These are phyloP conservation scores for Melolontha melolontha DNA, from an alignment of 2,888 invertebrate species.

Conservation along the genomic window DNA sequence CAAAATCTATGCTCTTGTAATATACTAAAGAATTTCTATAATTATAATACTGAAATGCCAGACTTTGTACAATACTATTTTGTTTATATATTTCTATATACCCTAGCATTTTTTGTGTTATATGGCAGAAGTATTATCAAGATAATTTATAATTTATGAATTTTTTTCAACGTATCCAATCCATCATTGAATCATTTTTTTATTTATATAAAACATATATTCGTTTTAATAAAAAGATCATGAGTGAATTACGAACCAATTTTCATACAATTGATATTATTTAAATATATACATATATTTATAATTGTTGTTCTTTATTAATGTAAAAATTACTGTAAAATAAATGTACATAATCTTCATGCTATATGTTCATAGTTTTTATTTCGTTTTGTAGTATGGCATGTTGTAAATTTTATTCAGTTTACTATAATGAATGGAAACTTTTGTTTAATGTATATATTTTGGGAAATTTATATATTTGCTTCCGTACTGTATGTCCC, in stretches of 20 bases:
- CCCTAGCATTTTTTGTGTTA: conserved; percentile 14
- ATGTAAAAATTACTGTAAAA: conserved; percentile 23
- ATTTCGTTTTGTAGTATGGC: neutral
- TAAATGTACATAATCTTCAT: conserved; percentile 33
- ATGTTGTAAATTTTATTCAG: conserved; percentile 1
- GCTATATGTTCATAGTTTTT: conserved; percentile 14
- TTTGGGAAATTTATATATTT: too few relatives aligned
- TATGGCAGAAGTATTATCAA: conserved; percentile 19
- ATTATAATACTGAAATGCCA: conserved; percentile 24
- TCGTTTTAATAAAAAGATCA: neutral
- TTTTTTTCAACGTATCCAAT: neutral
- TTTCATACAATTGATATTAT: conserved; percentile 20
- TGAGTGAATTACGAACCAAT: neutral
- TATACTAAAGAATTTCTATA: conserved; percentile 36
- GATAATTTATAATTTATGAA: neutral
- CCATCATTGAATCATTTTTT: neutral
- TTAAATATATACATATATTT: conserved; percentile 23
- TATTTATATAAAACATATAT: conserved; percentile 5
- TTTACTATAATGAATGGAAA: neutral
- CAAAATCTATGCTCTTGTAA: conserved; percentile 93
- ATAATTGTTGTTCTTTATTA: conserved; percentile 17
- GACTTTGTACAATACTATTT: conserved; percentile 22
- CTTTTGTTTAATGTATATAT: too few relatives aligned
- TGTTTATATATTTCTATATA: conserved; percentile 15
- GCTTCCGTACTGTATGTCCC: too few relatives aligned